These are phyloP conservation scores for Anseranas semipalmata DNA, from an alignment of 2,113 vertebrate genomes.

Conservation along the genomic window DNA sequence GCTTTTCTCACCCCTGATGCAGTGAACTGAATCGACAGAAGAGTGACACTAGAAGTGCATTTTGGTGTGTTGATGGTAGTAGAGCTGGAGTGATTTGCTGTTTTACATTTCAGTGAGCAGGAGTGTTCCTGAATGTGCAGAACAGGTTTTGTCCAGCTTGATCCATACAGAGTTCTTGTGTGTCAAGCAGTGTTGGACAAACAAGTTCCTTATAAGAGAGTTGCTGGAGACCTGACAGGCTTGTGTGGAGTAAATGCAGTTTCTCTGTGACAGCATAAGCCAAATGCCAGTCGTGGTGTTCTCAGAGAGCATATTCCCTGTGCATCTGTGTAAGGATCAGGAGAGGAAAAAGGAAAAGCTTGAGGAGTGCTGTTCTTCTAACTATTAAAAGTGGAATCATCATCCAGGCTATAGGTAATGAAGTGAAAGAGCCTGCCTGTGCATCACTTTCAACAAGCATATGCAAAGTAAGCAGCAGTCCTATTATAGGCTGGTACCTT, in stretches of 20 bases:
- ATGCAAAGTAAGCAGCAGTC: background rate
- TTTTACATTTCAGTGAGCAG: background rate
- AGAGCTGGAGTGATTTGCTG: background rate
- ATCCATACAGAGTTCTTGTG: background rate
- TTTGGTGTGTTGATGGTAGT: background rate
- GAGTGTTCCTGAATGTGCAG: background rate
- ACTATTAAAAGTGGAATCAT: background rate
- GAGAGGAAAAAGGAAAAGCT: background rate
- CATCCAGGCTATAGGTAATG: background rate
- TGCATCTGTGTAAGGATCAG: background rate
- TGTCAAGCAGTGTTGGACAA: background rate
- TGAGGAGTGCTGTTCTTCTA: background rate
- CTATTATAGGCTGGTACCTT: background rate
- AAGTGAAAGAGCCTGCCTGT: background rate
- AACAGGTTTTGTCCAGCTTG: background rate
- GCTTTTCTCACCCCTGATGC: background rate
- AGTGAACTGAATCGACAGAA: background rate
- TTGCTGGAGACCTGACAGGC: background rate
- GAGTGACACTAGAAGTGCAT: no score
- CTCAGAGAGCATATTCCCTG: background rate
- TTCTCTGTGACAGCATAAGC: background rate
- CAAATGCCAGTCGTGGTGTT: background rate
- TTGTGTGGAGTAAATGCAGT: background rate
- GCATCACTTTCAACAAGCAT: background rate
- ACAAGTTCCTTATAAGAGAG: background rate